Evolutionary conservation across 1,140 invertebrate species (phyloP).

Genomic region (Radopholus similis): DNA sequence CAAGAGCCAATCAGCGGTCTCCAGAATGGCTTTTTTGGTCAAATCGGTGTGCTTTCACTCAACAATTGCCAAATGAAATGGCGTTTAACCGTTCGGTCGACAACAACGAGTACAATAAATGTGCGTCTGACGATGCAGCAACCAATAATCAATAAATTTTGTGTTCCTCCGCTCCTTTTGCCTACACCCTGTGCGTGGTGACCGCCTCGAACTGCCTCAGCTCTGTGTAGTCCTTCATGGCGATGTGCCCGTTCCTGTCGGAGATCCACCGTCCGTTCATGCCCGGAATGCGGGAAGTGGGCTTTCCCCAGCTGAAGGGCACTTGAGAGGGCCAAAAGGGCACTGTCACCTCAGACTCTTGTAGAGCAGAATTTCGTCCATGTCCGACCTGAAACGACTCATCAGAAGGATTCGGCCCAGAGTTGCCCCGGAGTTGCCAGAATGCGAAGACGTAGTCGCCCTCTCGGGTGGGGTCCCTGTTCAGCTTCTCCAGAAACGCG

Average conservation of each 20-base stretch:
- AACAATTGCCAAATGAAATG: background rate
- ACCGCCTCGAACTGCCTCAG: constrained; percentile 58
- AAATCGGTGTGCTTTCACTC: background rate
- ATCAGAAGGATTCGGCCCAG: background rate
- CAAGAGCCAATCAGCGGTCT: too few relatives aligned
- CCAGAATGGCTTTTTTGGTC: too few relatives aligned
- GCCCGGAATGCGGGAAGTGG: constrained; percentile 52
- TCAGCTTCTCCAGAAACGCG: constrained; percentile 56
- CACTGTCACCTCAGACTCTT: constrained; percentile 11
- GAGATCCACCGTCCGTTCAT: constrained; percentile 59
- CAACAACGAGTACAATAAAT: background rate
- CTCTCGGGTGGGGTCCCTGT: constrained; percentile 50
- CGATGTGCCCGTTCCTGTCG: constrained; percentile 54
- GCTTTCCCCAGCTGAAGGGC: constrained; percentile 58
- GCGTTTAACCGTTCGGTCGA: too few relatives aligned
- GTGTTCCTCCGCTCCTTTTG: background rate
- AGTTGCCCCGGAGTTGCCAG: constrained; percentile 50
- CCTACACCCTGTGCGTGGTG: constrained; percentile 56
- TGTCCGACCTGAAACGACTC: background rate
- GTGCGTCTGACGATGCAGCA: background rate
- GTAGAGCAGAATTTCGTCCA: constrained; percentile 6
- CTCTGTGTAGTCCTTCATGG: constrained; percentile 60
- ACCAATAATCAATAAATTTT: background rate
- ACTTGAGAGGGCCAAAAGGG: constrained; percentile 36
- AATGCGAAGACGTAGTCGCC: constrained; percentile 58